These are phyloP conservation scores for Temnothorax unifasciatus DNA, from an alignment of 2,888 invertebrate genomes.

Conservation along the genomic window DNA sequence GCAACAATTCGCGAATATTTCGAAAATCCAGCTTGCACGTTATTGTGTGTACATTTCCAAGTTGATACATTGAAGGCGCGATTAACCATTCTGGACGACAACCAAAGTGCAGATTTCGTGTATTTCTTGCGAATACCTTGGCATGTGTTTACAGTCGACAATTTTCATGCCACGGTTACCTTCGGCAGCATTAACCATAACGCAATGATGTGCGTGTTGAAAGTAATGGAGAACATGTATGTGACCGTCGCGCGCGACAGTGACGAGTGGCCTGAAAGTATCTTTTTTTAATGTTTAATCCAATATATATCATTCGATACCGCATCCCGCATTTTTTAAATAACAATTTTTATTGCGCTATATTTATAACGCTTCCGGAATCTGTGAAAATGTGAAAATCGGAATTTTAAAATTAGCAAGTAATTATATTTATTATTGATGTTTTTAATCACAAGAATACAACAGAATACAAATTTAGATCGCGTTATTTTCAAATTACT, in stretches of 20 bases:
- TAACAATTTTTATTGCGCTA: not conserved
- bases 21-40: slow-evolving; percentile 87
- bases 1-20: slow-evolving; percentile 90
- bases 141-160: slow-evolving; percentile 80
- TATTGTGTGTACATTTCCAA: slow-evolving; percentile 90
- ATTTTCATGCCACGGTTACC: slow-evolving; percentile 78
- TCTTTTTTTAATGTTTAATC: slow-evolving; percentile 74
- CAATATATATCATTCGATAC: not conserved
- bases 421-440: not conserved
- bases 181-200: slow-evolving; percentile 78
- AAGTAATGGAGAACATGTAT: slow-evolving; percentile 81
- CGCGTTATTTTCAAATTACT: not conserved
- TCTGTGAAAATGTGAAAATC: not conserved
- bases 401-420: not conserved
- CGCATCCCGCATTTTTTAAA: not conserved
- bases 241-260: slow-evolving; percentile 86
- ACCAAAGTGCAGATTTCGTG: slow-evolving; percentile 88
- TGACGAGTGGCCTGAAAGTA: slow-evolving; percentile 87
- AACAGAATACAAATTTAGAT: not conserved
- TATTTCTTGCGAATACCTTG: slow-evolving; percentile 89
- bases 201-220: slow-evolving; percentile 74
- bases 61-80: slow-evolving; percentile 87
- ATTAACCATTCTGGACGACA: slow-evolving; percentile 88
- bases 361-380: not conserved
- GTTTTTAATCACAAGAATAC: not conserved